A percentile compares a stretch with the other conserved stretches of the same genome.
Conservation (phyloP, 1,140 invertebrate genomes). For the Drosophila bifasciata region DNA sequence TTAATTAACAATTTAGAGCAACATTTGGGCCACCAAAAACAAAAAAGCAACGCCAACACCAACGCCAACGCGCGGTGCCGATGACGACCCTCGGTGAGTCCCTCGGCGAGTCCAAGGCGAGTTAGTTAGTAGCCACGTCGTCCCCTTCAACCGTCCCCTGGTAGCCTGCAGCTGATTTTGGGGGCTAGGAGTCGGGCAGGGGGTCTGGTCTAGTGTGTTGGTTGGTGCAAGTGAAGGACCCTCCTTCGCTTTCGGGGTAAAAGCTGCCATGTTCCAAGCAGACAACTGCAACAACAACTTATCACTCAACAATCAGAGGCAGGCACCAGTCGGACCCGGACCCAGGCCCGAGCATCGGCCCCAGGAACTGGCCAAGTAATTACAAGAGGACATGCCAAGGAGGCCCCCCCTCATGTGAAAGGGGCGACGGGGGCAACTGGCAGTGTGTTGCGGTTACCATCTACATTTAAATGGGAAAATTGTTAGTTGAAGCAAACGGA, state of each 20-base stretch:
- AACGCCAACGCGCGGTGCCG: constrained; percentile 2
- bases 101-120: neutral
- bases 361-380: constrained; percentile 55
- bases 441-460: constrained; percentile 5
- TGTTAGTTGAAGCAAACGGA: constrained; percentile 46
- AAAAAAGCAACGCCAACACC: constrained; percentile 10
- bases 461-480: constrained; percentile 53
- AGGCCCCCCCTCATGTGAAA: constrained; percentile 29
- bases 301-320: constrained; percentile 71
- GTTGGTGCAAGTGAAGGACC: constrained; percentile 9
- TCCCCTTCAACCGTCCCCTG: too few relatives aligned
- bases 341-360: neutral
- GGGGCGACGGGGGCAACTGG: neutral
- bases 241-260: constrained; percentile 19
- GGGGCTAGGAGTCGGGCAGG: too few relatives aligned
- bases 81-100: constrained; percentile 5
- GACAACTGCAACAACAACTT: constrained; percentile 56
- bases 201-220: neutral
- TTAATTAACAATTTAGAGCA: constrained; percentile 75
- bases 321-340: constrained; percentile 13
- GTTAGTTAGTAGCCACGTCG: constrained; percentile 10
- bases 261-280: constrained; percentile 39
- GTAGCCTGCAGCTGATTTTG: neutral
- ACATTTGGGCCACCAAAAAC: constrained; percentile 51
- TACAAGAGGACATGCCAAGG: constrained; percentile 69